These are phyloP conservation scores for Pogonomyrmex californicus DNA, from an alignment of 1,140 invertebrate species.

Conservation along the genomic window DNA sequence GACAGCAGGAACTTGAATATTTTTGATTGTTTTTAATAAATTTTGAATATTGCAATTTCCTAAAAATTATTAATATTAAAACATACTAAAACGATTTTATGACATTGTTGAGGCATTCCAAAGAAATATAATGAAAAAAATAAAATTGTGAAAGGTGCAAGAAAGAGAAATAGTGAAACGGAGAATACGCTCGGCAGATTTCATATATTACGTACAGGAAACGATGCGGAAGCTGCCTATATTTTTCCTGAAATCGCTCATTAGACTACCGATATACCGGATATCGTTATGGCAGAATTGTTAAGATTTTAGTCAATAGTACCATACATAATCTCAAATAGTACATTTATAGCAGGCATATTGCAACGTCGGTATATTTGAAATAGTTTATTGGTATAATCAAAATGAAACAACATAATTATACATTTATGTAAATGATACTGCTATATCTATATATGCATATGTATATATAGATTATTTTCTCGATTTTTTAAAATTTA, in stretches of 20 bases:
- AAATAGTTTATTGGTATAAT: not conserved
- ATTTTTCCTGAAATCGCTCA: conserved; percentile 59
- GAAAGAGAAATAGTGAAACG: conserved; percentile 1
- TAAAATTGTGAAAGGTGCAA: conserved; percentile 51
- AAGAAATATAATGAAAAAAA: conserved; percentile 40
- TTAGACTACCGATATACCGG: not conserved
- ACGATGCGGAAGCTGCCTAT: conserved; percentile 75
- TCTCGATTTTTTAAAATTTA: not conserved
- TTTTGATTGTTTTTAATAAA: not conserved
- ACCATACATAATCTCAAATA: conserved; percentile 4
- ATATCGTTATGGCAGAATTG: conserved; percentile 30
- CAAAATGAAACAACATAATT: not conserved
- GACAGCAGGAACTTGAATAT: not conserved
- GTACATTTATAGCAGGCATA: not conserved
- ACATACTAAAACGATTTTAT: conserved; percentile 28
- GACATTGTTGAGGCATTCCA: not conserved
- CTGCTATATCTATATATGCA: not conserved
- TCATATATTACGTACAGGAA: conserved; percentile 76
- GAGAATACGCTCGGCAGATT: conserved; percentile 64
- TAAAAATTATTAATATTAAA: not conserved
- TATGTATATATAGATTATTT: not conserved
- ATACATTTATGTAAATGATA: not conserved
- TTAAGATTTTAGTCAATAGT: not conserved
- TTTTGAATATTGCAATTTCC: conserved; percentile 4
- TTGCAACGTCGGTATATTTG: not conserved